Evolutionary conservation across 2,888 invertebrate species (phyloP), one percentile per base, ranked within the genome.

Genomic region (Mesorhabditis belari): DNA sequence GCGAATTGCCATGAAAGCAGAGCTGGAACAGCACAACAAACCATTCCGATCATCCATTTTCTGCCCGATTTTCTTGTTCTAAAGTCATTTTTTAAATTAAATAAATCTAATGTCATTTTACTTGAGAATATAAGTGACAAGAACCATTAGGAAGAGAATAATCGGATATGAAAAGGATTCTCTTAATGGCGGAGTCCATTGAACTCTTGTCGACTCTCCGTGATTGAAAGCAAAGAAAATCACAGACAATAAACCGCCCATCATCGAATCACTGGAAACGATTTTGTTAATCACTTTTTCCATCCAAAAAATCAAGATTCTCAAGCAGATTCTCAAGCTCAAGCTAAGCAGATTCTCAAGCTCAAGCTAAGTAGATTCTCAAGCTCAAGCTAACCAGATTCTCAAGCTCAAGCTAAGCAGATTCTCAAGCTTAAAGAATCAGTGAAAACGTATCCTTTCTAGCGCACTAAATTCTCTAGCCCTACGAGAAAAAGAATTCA

Each of bases 151-250:
- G 58, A 87, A 83, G 19, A 91, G 84, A 66, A 90, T 85, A 49
- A 90, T 85, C 0, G 92, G 92, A 77, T 88, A 89, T 0, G 89
- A 90, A 80, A 91, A 89, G 79, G 89, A 91, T 82, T 92, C 92
- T 25, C 92, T 83, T 54, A 91, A 85, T 49, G 91, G 88, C 0
- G 92, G 91, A 0, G 90, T 87, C 88, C 91, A 90, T 77, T 90
- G 90, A 3, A 91, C 90, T 54, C 91, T 84, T 0, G 91, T 90
- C 55, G 87, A 79, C 81, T 91, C 90, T 26, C 87, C 86, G 81
- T 92, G 91, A 81, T 91, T 91, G 76, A 87, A 89, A 73, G 90
- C 87, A 81, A 89, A 91, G 5, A 88, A 87, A 0, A 86, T 80
- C 5, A 88, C 87, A 0, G 89, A 86, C 25, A 91, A 80, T 12